A percentile compares a stretch with the other conserved stretches of the same genome.
These are phyloP conservation scores for Cotesia congregata DNA, from an alignment of 2,888 invertebrate species.

Conservation along the genomic window DNA sequence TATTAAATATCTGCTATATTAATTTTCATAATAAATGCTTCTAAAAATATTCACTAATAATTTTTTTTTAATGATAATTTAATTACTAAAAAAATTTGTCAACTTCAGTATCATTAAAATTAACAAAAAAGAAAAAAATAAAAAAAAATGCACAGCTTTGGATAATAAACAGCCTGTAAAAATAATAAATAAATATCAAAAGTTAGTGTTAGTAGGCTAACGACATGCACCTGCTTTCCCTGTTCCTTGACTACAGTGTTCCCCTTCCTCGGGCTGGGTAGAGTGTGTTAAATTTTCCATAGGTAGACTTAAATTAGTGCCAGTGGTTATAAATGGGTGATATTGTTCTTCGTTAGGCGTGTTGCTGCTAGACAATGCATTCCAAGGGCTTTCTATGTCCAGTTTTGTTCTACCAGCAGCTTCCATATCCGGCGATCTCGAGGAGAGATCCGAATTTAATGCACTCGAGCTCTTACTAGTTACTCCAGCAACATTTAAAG, in stretches of 20 bases:
- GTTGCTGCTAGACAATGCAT: slow-evolving; percentile 24
- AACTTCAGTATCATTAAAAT: background rate
- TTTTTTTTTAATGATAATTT: too few species aligned
- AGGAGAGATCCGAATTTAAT: slow-evolving; percentile 55
- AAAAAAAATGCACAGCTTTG: slow-evolving; percentile 3
- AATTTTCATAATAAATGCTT: too few species aligned
- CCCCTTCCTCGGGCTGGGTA: slow-evolving; percentile 35
- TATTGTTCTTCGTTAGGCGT: slow-evolving; percentile 34
- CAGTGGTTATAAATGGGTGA: slow-evolving; percentile 41
- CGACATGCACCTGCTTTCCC: slow-evolving; percentile 62
- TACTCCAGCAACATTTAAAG: slow-evolving; percentile 36
- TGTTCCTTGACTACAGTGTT: slow-evolving; percentile 42
- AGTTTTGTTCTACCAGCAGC: background rate
- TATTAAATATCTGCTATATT: too few species aligned
- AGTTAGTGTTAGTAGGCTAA: slow-evolving; percentile 53
- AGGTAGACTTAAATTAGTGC: slow-evolving; percentile 40
- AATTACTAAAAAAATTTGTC: too few species aligned
- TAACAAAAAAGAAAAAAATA: background rate
- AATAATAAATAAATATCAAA: slow-evolving; percentile 26
- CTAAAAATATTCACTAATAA: too few species aligned
- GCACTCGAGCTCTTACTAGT: slow-evolving; percentile 57
- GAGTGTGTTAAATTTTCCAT: slow-evolving; percentile 37
- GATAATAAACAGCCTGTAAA: background rate
- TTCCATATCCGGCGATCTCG: slow-evolving; percentile 30
- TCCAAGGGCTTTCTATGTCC: slow-evolving; percentile 8